Percentiles rank a stretch among this genome's conserved stretches.
Evolutionary conservation across 2,113 vertebrate genomes (phyloP).

Genomic region (Baryphthengus martii): DNA sequence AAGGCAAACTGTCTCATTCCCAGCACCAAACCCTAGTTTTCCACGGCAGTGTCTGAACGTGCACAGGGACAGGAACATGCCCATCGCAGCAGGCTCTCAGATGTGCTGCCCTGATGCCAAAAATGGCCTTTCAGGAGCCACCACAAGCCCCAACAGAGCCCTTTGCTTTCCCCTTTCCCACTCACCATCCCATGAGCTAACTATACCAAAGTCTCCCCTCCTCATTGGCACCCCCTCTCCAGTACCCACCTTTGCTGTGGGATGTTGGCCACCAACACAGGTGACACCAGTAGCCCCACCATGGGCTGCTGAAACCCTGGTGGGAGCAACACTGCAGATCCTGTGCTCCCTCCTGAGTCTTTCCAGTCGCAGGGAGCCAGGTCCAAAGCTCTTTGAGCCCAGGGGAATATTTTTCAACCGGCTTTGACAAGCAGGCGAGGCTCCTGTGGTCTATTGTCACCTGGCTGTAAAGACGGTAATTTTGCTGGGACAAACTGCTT

Average conservation of each 20-base stretch:
- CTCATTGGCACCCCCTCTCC: neutral
- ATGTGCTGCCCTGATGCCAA: neutral
- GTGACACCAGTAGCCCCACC: neutral
- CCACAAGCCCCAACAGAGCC: accelerated
- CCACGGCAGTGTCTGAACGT: accelerated
- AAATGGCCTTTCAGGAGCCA: neutral
- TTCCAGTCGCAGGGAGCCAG: neutral
- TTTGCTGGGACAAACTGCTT: constrained; percentile 43
- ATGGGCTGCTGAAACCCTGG: neutral
- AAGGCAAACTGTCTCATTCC: neutral
- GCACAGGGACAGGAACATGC: neutral
- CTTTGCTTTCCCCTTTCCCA: neutral
- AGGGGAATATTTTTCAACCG: neutral
- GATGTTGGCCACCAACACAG: accelerated
- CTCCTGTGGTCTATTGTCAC: neutral
- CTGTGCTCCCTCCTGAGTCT: neutral
- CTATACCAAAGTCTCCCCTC: neutral
- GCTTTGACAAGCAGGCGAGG: neutral
- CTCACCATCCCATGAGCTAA: neutral
- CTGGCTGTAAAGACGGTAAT: neutral
- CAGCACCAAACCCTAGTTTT: neutral
- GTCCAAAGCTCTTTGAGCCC: neutral
- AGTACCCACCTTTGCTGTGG: neutral
- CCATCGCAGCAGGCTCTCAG: neutral
- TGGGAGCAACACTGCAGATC: neutral